Evolutionary conservation across 2,797 vertebrate genomes (phyloP).

Genomic region (Sciurus carolinensis): DNA sequence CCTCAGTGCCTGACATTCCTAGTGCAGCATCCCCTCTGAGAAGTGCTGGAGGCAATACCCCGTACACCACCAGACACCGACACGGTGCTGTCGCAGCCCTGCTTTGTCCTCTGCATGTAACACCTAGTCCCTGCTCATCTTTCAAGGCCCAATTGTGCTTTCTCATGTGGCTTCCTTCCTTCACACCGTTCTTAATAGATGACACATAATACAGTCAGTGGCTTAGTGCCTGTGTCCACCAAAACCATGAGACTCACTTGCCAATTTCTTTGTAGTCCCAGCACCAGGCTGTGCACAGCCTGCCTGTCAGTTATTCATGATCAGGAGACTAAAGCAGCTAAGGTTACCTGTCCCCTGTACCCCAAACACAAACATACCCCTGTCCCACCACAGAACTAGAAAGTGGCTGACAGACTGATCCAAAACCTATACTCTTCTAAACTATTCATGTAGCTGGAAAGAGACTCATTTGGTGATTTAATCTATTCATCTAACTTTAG

Average conservation of each 20-base stretch:
- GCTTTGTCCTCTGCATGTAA: neutral
- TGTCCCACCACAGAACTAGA: neutral
- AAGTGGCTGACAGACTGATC: neutral
- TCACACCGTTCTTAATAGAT: neutral
- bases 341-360: neutral
- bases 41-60: too few relatives aligned
- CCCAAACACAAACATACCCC: too few relatives aligned
- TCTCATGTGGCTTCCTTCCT: neutral
- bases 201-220: neutral
- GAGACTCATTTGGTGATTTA: neutral
- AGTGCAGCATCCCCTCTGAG: too few relatives aligned
- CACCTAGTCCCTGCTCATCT: neutral
- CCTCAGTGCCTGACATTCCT: neutral
- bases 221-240: neutral
- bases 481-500: neutral
- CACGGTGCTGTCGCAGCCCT: too few relatives aligned
- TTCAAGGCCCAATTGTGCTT: neutral
- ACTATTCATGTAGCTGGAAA: neutral
- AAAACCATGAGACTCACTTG: neutral
- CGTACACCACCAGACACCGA: neutral
- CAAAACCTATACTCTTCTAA: conserved; percentile 3
- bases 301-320: neutral
- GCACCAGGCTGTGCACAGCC: neutral
- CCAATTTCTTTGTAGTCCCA: neutral
- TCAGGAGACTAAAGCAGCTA: neutral